Conservation (phyloP, 2,888 invertebrate genomes). For the Palloptera scutellata region DNA sequence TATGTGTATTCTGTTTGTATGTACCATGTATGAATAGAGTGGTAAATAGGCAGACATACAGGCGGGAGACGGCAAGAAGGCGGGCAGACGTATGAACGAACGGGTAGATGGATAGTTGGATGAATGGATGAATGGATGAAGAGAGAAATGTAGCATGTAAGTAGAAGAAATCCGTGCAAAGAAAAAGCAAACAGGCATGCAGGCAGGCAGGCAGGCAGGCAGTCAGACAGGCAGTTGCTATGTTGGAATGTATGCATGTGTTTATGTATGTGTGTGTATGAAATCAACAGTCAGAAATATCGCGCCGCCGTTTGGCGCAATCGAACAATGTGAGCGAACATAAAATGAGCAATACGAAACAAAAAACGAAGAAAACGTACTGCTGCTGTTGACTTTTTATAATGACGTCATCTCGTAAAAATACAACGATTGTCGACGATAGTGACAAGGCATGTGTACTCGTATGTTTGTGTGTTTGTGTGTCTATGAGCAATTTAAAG, state of each 20-base stretch:
- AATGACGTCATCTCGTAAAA: conserved; percentile 59
- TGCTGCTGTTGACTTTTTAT: conserved; percentile 33
- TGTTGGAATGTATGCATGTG: too few relatives aligned
- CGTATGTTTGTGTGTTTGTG: too few relatives aligned
- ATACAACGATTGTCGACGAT: conserved; percentile 41
- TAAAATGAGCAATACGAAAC: background rate
- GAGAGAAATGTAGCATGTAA: too few relatives aligned
- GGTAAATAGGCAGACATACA: background rate
- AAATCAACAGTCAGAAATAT: conserved; percentile 1
- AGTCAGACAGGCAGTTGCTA: background rate
- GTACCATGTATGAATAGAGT: background rate
- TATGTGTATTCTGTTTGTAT: background rate
- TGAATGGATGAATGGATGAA: background rate
- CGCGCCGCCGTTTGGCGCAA: conserved; percentile 1
- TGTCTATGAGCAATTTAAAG: too few relatives aligned
- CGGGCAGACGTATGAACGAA: background rate
- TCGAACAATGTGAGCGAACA: conserved; percentile 12
- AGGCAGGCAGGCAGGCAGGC: background rate
- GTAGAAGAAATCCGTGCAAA: background rate
- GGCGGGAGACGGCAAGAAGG: background rate
- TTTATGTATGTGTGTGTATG: conserved; percentile 5
- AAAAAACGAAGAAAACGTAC: background rate
- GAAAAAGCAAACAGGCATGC: background rate
- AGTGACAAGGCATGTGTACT: background rate
- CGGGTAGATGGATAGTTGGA: background rate